phyloP scores from a whole-genome alignment of 2,888 invertebrate genomes.

The Laothoe populi region DNA sequence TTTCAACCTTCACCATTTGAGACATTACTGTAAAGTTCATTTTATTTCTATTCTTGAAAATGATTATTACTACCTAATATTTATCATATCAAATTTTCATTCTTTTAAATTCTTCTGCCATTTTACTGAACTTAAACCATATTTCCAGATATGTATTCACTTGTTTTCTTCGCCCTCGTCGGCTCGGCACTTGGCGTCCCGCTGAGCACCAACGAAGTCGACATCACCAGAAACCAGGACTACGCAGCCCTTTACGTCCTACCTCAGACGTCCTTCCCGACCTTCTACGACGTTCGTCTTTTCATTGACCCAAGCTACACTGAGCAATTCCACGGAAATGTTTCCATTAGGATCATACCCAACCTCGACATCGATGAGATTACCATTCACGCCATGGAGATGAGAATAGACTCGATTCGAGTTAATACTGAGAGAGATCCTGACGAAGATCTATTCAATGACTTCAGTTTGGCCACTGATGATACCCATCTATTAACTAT shows the following conservation, averaged over 20 bases:
- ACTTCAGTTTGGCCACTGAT: conserved; percentile 47
- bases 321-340: conserved; percentile 72
- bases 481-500: conserved; percentile 82
- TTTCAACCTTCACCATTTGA: too few relatives aligned
- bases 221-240: conserved; percentile 32
- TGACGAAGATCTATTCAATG: conserved; percentile 43
- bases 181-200: conserved; percentile 57
- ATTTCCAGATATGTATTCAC: conserved; percentile 72
- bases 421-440: conserved; percentile 45
- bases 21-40: too few relatives aligned
- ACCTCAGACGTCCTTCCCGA: conserved; percentile 80
- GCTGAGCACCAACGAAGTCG: conserved; percentile 32
- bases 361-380: conserved; percentile 55
- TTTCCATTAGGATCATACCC: conserved; percentile 68
- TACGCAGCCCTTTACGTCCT: conserved; percentile 72
- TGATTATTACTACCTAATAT: too few relatives aligned
- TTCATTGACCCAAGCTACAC: conserved; percentile 71
- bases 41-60: too few relatives aligned
- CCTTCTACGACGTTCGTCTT: conserved; percentile 79
- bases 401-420: conserved; percentile 55
- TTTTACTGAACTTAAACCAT: too few relatives aligned
- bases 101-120: too few relatives aligned
- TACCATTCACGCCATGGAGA: conserved; percentile 77
- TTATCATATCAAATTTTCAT: too few relatives aligned
- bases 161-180: conserved; percentile 57